Evolutionary conservation across 1,140 invertebrate species (phyloP).

Genomic region (Drosophila tristis): DNA sequence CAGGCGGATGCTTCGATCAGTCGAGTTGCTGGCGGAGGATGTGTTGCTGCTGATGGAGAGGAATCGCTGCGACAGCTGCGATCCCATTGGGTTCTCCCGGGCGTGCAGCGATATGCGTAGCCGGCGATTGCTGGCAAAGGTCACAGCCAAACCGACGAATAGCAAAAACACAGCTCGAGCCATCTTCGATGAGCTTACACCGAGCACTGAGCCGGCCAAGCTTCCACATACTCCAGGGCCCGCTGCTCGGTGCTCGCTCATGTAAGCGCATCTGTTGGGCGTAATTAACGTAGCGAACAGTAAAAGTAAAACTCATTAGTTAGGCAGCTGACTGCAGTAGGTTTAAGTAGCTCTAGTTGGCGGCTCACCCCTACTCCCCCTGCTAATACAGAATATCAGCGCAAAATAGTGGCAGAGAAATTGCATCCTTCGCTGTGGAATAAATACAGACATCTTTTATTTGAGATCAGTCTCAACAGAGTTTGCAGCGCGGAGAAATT

Average conservation of each 20-base stretch:
- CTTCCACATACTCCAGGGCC: not conserved
- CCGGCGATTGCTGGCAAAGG: not conserved
- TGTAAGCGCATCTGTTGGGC: conserved; percentile 35
- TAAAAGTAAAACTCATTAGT: no score
- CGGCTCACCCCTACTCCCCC: no score
- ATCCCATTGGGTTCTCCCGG: not conserved
- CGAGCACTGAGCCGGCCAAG: conserved; percentile 23
- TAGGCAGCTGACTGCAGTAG: no score
- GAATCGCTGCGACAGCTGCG: conserved; percentile 3
- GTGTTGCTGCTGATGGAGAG: not conserved
- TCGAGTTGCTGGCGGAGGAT: no score
- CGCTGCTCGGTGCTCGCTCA: not conserved
- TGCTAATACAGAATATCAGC: not conserved
- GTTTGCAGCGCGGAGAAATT: not conserved
- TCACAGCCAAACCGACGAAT: not conserved
- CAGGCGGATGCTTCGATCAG: conserved; percentile 7
- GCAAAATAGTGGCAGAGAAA: not conserved
- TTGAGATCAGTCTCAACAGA: conserved; percentile 15
- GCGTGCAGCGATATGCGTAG: conserved; percentile 29
- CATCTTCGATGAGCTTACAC: conserved; percentile 31
- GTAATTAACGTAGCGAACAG: conserved; percentile 15
- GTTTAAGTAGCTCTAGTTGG: not conserved
- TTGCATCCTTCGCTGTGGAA: not conserved
- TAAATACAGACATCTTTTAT: conserved; percentile 1
- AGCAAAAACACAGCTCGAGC: conserved; percentile 15